phyloP scores from a whole-genome alignment of 1,140 invertebrate genomes.

The Tribolium castaneum region DNA sequence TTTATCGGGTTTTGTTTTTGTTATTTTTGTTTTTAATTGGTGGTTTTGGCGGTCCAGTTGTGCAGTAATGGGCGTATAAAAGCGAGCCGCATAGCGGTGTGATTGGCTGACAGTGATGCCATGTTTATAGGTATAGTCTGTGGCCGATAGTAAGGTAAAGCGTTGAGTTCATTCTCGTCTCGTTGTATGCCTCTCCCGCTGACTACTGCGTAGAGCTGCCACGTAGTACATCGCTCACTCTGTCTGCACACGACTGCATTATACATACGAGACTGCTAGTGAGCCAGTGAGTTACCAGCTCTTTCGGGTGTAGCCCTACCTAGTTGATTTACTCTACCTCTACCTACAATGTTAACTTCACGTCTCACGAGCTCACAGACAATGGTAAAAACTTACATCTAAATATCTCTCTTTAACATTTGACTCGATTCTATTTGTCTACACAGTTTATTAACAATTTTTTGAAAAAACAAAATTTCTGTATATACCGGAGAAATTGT shows the following conservation, averaged over 20 bases:
- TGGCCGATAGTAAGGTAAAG: constrained; percentile 63
- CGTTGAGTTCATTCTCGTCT: constrained; percentile 60
- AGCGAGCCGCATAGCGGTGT: constrained; percentile 28
- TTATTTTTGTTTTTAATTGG: constrained; percentile 10
- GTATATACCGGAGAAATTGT: too few species aligned
- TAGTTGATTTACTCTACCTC: constrained; percentile 56
- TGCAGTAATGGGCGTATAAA: constrained; percentile 38
- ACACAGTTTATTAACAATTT: constrained; percentile 39
- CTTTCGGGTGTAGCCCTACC: constrained; percentile 56
- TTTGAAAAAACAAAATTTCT: neutral
- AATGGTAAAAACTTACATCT: constrained; percentile 60
- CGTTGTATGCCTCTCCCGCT: constrained; percentile 55
- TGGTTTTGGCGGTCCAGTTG: constrained; percentile 21
- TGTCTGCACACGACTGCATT: constrained; percentile 57
- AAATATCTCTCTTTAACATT: constrained; percentile 48
- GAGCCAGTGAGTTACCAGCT: constrained; percentile 60
- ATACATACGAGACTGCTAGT: constrained; percentile 39
- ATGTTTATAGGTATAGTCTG: constrained; percentile 65
- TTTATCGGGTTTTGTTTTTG: constrained; percentile 40
- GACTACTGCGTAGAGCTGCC: constrained; percentile 58
- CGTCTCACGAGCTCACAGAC: constrained; percentile 59
- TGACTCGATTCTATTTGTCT: constrained; percentile 48
- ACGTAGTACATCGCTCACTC: constrained; percentile 58
- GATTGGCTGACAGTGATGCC: constrained; percentile 61
- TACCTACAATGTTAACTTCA: constrained; percentile 59